Base-by-base conservation (phyloP, 2,113 vertebrate genomes). In the Bagarius yarrelli region DNA sequence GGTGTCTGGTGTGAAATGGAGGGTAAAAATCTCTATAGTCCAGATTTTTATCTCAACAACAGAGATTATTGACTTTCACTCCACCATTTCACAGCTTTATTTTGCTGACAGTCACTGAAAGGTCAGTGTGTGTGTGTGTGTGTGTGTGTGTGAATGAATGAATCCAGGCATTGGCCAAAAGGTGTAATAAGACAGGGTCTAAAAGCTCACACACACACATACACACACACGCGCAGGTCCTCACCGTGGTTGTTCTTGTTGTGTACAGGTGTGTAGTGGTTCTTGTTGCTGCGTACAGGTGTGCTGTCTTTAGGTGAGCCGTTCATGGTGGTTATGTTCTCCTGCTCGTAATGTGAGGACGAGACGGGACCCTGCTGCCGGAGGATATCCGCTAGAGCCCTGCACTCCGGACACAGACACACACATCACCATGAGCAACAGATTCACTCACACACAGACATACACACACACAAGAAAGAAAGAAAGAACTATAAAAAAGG, bases 341-440 rank as follows among this genome's bases (percentile, higher is more conserved):
- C 97, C 87, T 97, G 94, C 86, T 99, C 96, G 82, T 96, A 98
- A 93, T 98, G 96, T 83, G 95, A 95, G 79, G 95, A 92, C 19
- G 96, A 93, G 86, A 95, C 93, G 1, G 96, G 93, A 86, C 97
- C 96, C 91, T 99, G 98, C 90, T 98, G 97, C 90, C 95, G 94
- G 90, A 99, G 89, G 90, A 99, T 99, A 89, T 99, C 98, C 2
- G 96, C 96, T 91, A 99, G 93, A 81, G 98, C 98, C 95, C 98
- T 99, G 91, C 2, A 88, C 78, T 91, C 57, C 50, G 88, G 78
- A 80, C 14, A 30, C 82, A 61, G 21, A 53, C 18, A 52, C 36
- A 40, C 36, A n/a, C n/a, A n/a, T n/a, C n/a, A n/a, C n/a, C n/a
- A n/a, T n/a, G n/a, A n/a, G n/a, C n/a, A n/a, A n/a, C n/a, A n/a